Conservation (phyloP, 2,888 invertebrate genomes). For the Lochmaea capreae region DNA sequence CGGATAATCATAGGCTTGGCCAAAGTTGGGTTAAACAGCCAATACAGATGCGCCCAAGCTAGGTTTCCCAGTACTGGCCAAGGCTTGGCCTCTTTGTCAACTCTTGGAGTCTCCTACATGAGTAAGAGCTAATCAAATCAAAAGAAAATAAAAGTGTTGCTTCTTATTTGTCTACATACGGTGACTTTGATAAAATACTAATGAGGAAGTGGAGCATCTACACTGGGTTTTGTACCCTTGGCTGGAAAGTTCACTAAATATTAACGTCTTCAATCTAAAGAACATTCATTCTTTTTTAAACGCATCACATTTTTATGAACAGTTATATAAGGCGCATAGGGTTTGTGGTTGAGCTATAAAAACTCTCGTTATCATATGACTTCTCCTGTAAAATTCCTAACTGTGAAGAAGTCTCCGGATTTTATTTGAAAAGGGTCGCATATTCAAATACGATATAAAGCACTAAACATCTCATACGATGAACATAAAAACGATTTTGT, state of each 20-base stretch:
- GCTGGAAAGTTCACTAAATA: not conserved
- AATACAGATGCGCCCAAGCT: too few relatives aligned
- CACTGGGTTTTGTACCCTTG: too few relatives aligned
- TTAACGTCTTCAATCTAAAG: not conserved
- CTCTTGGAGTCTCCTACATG: too few relatives aligned
- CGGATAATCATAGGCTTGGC: too few relatives aligned
- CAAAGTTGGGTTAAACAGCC: too few relatives aligned
- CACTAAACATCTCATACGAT: conserved; percentile 22
- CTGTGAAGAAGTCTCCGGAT: not conserved
- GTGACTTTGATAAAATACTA: too few relatives aligned
- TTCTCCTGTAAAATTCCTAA: not conserved
- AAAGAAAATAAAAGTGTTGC: too few relatives aligned
- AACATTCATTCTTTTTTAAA: not conserved
- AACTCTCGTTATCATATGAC: conserved; percentile 13
- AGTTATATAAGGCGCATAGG: conserved; percentile 1
- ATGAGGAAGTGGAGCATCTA: too few relatives aligned
- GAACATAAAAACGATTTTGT: conserved; percentile 33
- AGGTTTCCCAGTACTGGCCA: too few relatives aligned
- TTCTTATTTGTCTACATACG: too few relatives aligned
- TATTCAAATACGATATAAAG: conserved; percentile 12
- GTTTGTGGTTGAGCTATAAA: conserved; percentile 9
- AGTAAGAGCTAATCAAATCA: too few relatives aligned
- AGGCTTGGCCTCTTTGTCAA: too few relatives aligned
- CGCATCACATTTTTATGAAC: conserved; percentile 1
- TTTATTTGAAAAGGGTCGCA: conserved; percentile 13